Percentiles rank a stretch among this genome's conserved stretches.
Conservation (phyloP, 2,113 vertebrate genomes). For the Ceuthmochares aereus region DNA sequence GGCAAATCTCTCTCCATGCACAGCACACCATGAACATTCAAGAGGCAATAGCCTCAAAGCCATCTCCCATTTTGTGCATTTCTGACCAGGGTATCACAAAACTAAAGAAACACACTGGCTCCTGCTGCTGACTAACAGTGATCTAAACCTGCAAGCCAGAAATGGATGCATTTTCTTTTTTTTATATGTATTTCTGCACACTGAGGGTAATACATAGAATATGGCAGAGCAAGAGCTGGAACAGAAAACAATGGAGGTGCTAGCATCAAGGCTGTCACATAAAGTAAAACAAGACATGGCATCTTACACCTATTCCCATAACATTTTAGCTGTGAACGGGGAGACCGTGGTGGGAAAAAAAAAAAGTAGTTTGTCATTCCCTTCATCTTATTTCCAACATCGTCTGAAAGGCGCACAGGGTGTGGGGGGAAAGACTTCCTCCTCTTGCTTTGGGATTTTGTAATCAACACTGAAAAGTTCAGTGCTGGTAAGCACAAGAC, state of each 20-base stretch:
- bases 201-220: background rate
- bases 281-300: background rate
- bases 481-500: background rate
- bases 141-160: background rate
- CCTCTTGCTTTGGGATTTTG: background rate
- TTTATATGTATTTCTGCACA: background rate
- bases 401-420: background rate
- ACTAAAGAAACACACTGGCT: background rate
- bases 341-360: background rate
- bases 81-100: background rate
- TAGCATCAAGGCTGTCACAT: background rate
- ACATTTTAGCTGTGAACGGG: background rate
- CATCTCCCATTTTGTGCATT: background rate
- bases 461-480: background rate
- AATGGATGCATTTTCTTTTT: fast-evolving
- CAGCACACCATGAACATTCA: background rate
- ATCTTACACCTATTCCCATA: background rate
- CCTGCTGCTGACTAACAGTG: background rate
- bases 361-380: background rate
- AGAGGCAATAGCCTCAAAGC: background rate
- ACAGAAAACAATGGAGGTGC: background rate
- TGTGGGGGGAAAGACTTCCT: background rate
- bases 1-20: background rate
- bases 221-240: background rate
- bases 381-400: background rate